Evolutionary conservation across 2,888 invertebrate genomes (phyloP), one percentile per base, ranked within the genome.

Genomic region (Drosophila rellima): DNA sequence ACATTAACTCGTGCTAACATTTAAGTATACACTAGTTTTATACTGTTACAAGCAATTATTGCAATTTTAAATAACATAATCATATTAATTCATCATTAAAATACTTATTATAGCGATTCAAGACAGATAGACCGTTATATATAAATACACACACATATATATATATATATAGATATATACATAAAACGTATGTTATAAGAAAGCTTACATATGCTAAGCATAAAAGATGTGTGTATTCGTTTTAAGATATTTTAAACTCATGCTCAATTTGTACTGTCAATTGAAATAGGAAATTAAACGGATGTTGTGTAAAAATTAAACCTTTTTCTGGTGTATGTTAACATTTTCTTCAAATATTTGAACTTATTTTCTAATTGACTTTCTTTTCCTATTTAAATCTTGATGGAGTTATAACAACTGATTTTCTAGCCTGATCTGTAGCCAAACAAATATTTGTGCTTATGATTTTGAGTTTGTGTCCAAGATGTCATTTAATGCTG

Each of bases 251-350:
- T 72, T 56, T 51, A 48, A 77, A 66, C 29, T 48, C 62, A 63
- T 71, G 62, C 51, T 74, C 78, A 74, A 74, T 74, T 74, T 78
- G 73, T 67, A 74, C 59, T 72, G 74, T 74, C 74, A 74, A 74
- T 74, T 74, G 55, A 66, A 77, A 60, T 59, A 47, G 62, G 55
- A 56, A 40, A 74, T 65, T 63, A 62, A 77, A 73, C 52, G 59
- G 48, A 72, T 74, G 62, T 74, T 77, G 73, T 74, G 59, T 66
- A 74, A 44, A 74, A 74, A 47, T 33, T 33, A 2, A 55, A n/a
- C n/a, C n/a, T 11, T 11, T 10, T 29, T 2, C 0, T 4, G 11
- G 4, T n/a, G n/a, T n/a, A n/a, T n/a, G n/a, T n/a, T n/a, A n/a
- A n/a, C n/a, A n/a, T n/a, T n/a, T 42, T 8, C 26, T 26, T 26